Base-by-base conservation (phyloP, 1,140 invertebrate genomes). In the Drosophila jambulina region DNA sequence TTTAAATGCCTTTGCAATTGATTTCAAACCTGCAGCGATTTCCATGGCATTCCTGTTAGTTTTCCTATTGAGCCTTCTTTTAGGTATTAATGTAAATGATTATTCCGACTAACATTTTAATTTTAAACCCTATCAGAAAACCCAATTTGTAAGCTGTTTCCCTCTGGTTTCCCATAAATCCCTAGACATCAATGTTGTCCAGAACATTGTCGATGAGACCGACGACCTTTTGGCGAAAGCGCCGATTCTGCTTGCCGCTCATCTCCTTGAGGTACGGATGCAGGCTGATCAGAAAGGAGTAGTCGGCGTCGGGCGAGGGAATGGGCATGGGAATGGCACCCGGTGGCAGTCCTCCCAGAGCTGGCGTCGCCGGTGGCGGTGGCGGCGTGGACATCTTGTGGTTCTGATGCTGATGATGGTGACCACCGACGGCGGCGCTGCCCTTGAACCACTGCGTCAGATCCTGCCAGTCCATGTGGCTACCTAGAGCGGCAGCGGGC, bases 221-320 rank as follows among this genome's bases (percentile, higher is more conserved):
- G 1, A 92, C 62, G 8, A 92, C 91, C 38, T 92, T 92, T 40
- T 92, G 91, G 23, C 84, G 82, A 72, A 92, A 92, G 34, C 87
- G 79, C 2, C 91, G 80, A 60, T 90, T 92, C 49, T 92, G 91
- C 60, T 92, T 92, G 63, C 91, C 91, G 45, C 68, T 84, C 91
- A 92, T 92, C 46, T 92, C 91, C 58, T 84, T 92, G 27, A 92
- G 56, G 70, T 83, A 92, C 36, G 91, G 91, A 78, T 86, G 87
- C 62, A 92, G 81, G 56, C 91, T 92, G 56, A 92, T 91, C 48
- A 92, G 59, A 63, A 92, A 92, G 32, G 76, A 87, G 69, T 87
- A 92, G 51, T 92, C 91, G 21, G 91, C 91, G 64, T 92, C 91
- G 15, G 87, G 62, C 48, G 67, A 19, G 17, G 65, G 29, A 43